These are phyloP conservation scores for Tupaia chinensis DNA, from an alignment of 2,113 vertebrate genomes.

Conservation along the genomic window DNA sequence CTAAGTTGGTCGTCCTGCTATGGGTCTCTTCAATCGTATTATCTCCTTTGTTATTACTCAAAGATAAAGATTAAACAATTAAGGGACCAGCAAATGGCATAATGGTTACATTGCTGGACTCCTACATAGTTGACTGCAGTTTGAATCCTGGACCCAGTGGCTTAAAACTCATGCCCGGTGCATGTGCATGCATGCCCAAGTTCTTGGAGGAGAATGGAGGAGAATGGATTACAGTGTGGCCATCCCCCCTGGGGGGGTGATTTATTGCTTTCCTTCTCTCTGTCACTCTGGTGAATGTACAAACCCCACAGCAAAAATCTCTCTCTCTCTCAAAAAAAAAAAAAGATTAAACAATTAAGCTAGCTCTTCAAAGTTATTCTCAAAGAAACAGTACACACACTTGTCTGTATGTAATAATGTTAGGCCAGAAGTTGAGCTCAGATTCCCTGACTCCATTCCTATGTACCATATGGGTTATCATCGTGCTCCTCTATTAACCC, in stretches of 20 bases:
- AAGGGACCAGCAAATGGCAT: background rate
- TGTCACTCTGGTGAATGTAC: no score
- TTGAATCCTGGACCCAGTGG: no score
- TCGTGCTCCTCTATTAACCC: background rate
- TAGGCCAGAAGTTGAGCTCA: background rate
- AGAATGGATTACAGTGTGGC: no score
- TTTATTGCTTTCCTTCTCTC: no score
- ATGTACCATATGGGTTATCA: background rate
- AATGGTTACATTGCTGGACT: no score
- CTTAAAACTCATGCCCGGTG: no score
- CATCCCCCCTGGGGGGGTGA: no score
- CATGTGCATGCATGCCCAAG: no score
- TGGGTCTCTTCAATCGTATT: background rate
- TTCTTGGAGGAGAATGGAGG: no score
- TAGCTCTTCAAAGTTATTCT: background rate
- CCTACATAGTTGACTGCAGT: no score
- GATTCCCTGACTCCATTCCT: background rate
- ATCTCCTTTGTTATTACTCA: background rate
- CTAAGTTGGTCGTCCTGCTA: background rate
- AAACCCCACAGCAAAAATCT: no score
- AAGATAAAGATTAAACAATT: background rate
- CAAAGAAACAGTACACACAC: background rate
- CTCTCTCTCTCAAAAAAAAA: background rate
- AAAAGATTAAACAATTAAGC: background rate
- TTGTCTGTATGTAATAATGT: background rate